phyloP scores from a whole-genome alignment of 2,113 vertebrate genomes.

The Cromileptes altivelis region DNA sequence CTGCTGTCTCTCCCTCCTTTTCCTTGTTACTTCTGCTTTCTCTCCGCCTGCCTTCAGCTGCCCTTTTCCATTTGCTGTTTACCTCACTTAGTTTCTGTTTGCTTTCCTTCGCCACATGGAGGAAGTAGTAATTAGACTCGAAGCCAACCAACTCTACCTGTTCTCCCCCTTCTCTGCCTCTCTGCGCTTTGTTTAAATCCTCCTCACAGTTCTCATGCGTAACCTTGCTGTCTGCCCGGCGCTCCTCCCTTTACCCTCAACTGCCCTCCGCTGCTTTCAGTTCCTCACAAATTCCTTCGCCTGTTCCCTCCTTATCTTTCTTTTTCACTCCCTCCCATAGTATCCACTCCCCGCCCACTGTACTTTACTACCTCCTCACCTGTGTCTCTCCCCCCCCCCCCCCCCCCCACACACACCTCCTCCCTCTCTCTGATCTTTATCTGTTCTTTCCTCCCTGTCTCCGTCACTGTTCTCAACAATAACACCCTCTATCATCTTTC shows the following conservation, averaged over 20 bases:
- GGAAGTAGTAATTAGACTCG: conserved; percentile 51
- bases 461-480: conserved; percentile 32
- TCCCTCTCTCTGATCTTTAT: conserved; percentile 52
- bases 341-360: conserved; percentile 59
- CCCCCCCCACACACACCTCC: not conserved
- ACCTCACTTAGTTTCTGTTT: conserved; percentile 48
- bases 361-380: conserved; percentile 66
- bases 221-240: conserved; percentile 60
- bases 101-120: conserved; percentile 28
- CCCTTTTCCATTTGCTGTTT: conserved; percentile 41
- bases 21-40: conserved; percentile 48
- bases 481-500: conserved; percentile 19
- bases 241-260: conserved; percentile 77
- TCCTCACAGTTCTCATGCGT: conserved; percentile 56
- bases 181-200: conserved; percentile 53
- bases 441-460: conserved; percentile 35
- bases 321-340: conserved; percentile 37
- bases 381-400: conserved; percentile 31
- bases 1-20: conserved; percentile 23
- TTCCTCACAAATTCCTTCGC: conserved; percentile 76
- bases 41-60: conserved; percentile 22
- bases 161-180: conserved; percentile 39
- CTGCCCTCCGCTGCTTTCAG: conserved; percentile 59
- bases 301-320: conserved; percentile 62
- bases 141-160: conserved; percentile 53